A percentile compares a stretch with the other conserved stretches of the same genome.
Evolutionary conservation across 2,797 vertebrate genomes (phyloP).

Genomic region (Fundulus diaphanus): DNA sequence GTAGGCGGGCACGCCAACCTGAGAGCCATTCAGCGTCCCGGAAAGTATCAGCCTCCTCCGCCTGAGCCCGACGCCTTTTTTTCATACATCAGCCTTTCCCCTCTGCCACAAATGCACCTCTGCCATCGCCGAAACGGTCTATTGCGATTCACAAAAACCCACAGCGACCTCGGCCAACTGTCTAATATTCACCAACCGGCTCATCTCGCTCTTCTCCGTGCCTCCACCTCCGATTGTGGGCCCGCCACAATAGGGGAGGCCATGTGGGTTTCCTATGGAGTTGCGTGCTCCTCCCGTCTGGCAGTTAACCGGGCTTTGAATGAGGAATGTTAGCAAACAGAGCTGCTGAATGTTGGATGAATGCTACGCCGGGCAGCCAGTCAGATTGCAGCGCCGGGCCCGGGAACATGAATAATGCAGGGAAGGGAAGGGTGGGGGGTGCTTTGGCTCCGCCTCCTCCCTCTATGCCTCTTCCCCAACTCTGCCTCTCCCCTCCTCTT

Average conservation of each 20-base stretch:
- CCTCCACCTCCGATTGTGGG: constrained; percentile 75
- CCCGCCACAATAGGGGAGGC: constrained; percentile 86
- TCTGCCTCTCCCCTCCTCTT: constrained; percentile 71
- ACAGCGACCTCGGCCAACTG: constrained; percentile 74
- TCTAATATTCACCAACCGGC: constrained; percentile 64
- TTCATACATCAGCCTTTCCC: constrained; percentile 49
- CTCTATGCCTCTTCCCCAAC: constrained; percentile 50
- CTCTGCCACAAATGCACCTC: constrained; percentile 49
- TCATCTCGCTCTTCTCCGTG: constrained; percentile 61
- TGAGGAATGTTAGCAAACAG: constrained; percentile 97
- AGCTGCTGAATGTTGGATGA: constrained; percentile 93
- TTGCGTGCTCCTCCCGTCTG: constrained; percentile 89
- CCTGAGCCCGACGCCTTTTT: constrained; percentile 60
- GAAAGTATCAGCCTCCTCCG: constrained; percentile 68
- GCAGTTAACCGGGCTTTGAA: constrained; percentile 95
- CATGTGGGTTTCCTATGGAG: constrained; percentile 86
- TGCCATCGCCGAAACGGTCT: constrained; percentile 43
- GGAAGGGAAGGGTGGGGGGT: too few relatives aligned
- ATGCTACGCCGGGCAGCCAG: constrained; percentile 91
- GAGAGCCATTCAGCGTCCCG: constrained; percentile 70
- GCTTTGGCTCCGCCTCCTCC: constrained; percentile 64
- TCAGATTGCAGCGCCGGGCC: constrained; percentile 85
- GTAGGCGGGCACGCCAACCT: constrained; percentile 69
- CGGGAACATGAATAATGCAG: constrained; percentile 96
- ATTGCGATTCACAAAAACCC: constrained; percentile 56